Evolutionary conservation across 1,140 invertebrate genomes (phyloP), one percentile per base, ranked within the genome.

Genomic region (Anastatus disparis): DNA sequence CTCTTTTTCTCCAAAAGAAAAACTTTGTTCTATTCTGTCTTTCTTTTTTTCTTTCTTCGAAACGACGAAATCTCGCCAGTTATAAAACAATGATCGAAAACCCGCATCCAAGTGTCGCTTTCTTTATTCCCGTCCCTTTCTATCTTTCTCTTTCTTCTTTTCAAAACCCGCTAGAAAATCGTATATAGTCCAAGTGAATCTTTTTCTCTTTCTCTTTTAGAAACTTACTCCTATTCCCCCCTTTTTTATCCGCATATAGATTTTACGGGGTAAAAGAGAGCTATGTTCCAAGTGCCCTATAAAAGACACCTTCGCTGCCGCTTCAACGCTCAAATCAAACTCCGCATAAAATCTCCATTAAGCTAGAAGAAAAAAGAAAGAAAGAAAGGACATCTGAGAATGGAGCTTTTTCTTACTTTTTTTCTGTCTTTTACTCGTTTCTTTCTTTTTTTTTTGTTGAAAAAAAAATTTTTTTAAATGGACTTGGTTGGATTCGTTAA

Each of bases 41-140:
- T n/a, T n/a, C n/a, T n/a, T n/a, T n/a, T n/a, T n/a, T n/a, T n/a
- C n/a, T n/a, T n/a, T 7, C 29, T 35, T 10, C 26, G n/a, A n/a
- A 27, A n/a, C 17, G 52, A n/a, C 52, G 24, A 40, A 42, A 55
- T 27, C 63, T 55, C 44, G n/a, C 20, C 35, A 46, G 68, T 66
- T 55, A 55, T 55, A 70, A 70, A 70, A 62, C 58, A 70, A 71
- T 48, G 61, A 71, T 71, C 61, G 61, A 71, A 64, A n/a, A 55
- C 27, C 55, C 65, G 65, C 35, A 65, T 65, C 38, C 50, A 22
- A 27, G 17, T 58, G 27, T 38, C 38, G 17, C 13, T 67, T 53
- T 55, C 38, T 24, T 20, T n/a, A n/a, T 61, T 27, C 3, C 10
- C 17, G 17, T 17, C 52, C 27, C 24, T 27, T 1, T 26, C 22